A percentile compares a stretch with the other conserved stretches of the same genome.
phyloP scores from a whole-genome alignment of 2,113 vertebrate genomes.

The Xiphophorus couchianus region DNA sequence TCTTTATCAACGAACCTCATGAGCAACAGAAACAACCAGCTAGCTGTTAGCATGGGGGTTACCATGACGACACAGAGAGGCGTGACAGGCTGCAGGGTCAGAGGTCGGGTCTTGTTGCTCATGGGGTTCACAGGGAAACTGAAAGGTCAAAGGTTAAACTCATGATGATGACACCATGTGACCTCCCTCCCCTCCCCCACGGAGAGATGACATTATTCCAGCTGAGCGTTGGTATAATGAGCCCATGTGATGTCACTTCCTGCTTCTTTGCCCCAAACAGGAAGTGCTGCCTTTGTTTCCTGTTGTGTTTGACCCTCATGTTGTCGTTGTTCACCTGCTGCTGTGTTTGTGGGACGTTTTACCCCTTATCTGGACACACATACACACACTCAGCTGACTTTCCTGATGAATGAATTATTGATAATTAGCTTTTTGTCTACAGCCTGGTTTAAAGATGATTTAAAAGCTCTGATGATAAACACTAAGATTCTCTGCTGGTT shows the following conservation, averaged over 20 bases:
- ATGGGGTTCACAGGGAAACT: conserved; percentile 8
- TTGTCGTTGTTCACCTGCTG: conserved; percentile 34
- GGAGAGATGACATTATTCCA: conserved; percentile 48
- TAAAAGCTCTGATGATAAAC: too few relatives aligned
- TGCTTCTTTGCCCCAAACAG: conserved; percentile 23
- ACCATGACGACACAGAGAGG: too few relatives aligned
- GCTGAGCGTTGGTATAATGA: conserved; percentile 50
- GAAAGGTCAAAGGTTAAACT: conserved; percentile 42
- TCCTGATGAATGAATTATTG: too few relatives aligned
- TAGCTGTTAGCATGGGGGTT: too few relatives aligned
- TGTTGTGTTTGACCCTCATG: conserved; percentile 43
- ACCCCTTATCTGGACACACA: conserved; percentile 27
- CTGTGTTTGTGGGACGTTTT: conserved; percentile 32
- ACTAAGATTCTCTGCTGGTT: too few relatives aligned
- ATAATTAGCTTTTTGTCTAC: too few relatives aligned
- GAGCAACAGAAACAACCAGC: not conserved
- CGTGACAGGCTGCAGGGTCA: too few relatives aligned
- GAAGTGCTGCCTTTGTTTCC: conserved; percentile 23
- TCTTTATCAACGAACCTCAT: conserved; percentile 10
- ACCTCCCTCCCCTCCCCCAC: not conserved
- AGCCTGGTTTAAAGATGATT: too few relatives aligned
- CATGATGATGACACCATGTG: conserved; percentile 21
- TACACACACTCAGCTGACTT: too few relatives aligned
- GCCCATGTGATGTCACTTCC: conserved; percentile 23
- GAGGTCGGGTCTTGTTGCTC: not conserved